Conservation (phyloP, 2,888 invertebrate species). For the Craniophora ligustri region DNA sequence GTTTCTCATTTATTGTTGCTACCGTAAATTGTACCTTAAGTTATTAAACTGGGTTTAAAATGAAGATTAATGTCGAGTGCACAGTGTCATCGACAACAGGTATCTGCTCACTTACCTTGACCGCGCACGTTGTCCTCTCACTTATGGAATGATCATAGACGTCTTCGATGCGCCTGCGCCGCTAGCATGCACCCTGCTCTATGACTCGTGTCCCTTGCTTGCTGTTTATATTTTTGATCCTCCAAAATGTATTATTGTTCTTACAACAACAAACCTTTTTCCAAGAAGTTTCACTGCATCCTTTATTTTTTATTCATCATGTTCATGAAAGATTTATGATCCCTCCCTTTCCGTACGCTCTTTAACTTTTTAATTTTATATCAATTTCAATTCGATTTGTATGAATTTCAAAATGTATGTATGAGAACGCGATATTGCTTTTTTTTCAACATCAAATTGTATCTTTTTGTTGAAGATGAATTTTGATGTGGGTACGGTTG, state of each 20-base stretch:
- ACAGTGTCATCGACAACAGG: constrained; percentile 76
- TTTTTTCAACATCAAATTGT: constrained; percentile 55
- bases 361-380: constrained; percentile 48
- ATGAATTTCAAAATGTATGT: constrained; percentile 69
- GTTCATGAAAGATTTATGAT: constrained; percentile 50
- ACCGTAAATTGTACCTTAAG: constrained; percentile 64
- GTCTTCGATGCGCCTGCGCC: constrained; percentile 60
- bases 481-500: constrained; percentile 79
- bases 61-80: constrained; percentile 74
- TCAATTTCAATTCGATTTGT: constrained; percentile 47
- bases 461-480: constrained; percentile 68
- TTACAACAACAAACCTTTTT: constrained; percentile 15
- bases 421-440: constrained; percentile 59
- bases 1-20: constrained; percentile 49
- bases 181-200: constrained; percentile 51
- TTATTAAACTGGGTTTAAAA: constrained; percentile 63
- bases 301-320: constrained; percentile 29
- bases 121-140: constrained; percentile 83
- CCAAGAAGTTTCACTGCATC: constrained; percentile 15
- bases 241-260: background rate
- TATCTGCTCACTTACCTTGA: constrained; percentile 83
- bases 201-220: constrained; percentile 52
- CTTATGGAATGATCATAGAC: constrained; percentile 72
- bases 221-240: constrained; percentile 5
- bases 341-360: constrained; percentile 23